A percentile compares a stretch with the other conserved stretches of the same genome.
phyloP scores from a whole-genome alignment of 2,113 vertebrate species.

The Hirundichthys speculiger region DNA sequence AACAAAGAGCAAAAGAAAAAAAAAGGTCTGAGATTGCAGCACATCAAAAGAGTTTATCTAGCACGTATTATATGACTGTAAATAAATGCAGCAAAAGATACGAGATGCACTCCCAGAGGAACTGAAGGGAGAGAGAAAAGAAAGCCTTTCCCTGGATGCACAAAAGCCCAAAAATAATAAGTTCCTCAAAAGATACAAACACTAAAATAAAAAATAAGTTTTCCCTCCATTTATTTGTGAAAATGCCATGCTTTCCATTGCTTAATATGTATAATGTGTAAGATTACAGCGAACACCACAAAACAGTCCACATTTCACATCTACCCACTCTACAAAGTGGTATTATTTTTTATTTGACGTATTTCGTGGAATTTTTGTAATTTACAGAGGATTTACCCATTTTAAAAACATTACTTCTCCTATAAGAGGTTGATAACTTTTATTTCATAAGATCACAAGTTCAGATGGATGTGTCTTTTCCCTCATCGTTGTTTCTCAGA shows the following conservation, averaged over 20 bases:
- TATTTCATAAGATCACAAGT: slow-evolving; percentile 2
- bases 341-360: too few relatives aligned
- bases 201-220: background rate
- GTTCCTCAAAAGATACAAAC: too few relatives aligned
- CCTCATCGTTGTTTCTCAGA: slow-evolving; percentile 27
- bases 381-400: background rate
- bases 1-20: slow-evolving; percentile 48
- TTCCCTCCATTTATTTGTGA: background rate
- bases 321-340: too few relatives aligned
- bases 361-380: background rate
- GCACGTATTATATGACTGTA: slow-evolving; percentile 57
- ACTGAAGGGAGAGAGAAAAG: slow-evolving; percentile 3
- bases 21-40: slow-evolving; percentile 68
- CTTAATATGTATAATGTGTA: too few relatives aligned
- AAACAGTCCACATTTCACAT: too few relatives aligned
- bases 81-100: slow-evolving; percentile 54
- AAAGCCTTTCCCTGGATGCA: background rate
- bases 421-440: background rate
- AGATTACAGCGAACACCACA: too few relatives aligned
- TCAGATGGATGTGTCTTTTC: background rate
- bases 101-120: slow-evolving; percentile 10
- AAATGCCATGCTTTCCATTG: too few relatives aligned
- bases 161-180: too few relatives aligned
- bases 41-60: slow-evolving; percentile 77
- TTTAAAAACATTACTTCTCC: background rate